These are phyloP conservation scores for Brassicogethes aeneus DNA, from an alignment of 2,888 invertebrate genomes.

Conservation along the genomic window DNA sequence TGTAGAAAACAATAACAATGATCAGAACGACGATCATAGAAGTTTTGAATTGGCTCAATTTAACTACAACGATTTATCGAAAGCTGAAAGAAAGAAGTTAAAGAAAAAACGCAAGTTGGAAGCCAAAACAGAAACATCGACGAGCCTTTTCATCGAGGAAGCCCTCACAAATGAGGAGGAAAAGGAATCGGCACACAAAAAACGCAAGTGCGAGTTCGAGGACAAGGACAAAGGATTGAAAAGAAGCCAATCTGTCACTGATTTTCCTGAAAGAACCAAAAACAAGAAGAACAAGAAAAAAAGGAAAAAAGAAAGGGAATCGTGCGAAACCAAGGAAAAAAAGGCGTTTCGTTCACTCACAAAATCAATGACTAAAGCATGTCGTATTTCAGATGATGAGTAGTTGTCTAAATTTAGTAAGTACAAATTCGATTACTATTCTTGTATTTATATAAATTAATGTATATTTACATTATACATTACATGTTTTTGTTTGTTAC, in stretches of 20 bases:
- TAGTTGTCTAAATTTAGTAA: too few relatives aligned
- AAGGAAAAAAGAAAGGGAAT: slow-evolving; percentile 22
- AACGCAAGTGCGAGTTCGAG: slow-evolving; percentile 26
- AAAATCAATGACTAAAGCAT: slow-evolving; percentile 28
- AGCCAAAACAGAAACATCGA: slow-evolving; percentile 19
- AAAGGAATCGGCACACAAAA: slow-evolving; percentile 25
- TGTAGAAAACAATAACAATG: slow-evolving; percentile 25
- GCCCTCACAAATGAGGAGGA: slow-evolving; percentile 18
- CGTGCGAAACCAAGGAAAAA: slow-evolving; percentile 22
- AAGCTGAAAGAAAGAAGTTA: slow-evolving; percentile 31
- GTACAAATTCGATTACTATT: too few relatives aligned
- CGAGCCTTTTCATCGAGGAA: slow-evolving; percentile 20
- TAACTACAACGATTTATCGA: slow-evolving; percentile 30
- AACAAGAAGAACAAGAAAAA: slow-evolving; percentile 22
- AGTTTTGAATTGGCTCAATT: slow-evolving; percentile 31
- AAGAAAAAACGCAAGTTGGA: slow-evolving; percentile 31
- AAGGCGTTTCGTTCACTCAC: slow-evolving; percentile 27
- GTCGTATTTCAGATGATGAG: slow-evolving; percentile 33
- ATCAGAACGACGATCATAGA: slow-evolving; percentile 24
- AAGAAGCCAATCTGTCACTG: slow-evolving; percentile 17
- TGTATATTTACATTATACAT: too few relatives aligned
- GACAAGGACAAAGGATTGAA: slow-evolving; percentile 18
- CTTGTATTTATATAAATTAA: too few relatives aligned
- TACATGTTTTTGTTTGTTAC: too few relatives aligned
- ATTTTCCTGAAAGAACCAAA: slow-evolving; percentile 16